Conservation (phyloP, 2,113 vertebrate genomes). For the Mastomys natalensis region DNA sequence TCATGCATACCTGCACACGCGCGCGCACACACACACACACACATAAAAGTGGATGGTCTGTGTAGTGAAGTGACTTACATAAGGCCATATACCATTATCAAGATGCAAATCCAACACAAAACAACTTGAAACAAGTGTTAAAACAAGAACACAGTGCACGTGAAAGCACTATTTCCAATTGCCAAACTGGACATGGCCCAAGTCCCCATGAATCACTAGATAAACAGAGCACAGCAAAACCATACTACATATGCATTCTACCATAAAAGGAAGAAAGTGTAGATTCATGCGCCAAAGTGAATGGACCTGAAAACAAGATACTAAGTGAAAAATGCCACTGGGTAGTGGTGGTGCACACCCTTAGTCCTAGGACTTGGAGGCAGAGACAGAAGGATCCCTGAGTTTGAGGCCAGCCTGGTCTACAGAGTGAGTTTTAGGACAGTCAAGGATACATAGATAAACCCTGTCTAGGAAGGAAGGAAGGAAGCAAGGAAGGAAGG, state of each 20-base stretch:
- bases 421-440: background rate
- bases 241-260: background rate
- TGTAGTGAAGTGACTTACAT: background rate
- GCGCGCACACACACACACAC: background rate
- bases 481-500: background rate
- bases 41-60: background rate
- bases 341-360: background rate
- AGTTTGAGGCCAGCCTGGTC: background rate
- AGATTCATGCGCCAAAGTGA: background rate
- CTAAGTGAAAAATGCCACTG: background rate
- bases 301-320: background rate
- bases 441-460: background rate
- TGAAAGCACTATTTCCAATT: background rate
- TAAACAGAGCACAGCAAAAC: background rate
- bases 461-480: background rate
- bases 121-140: background rate
- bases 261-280: background rate
- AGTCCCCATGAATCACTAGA: background rate
- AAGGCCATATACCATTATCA: constrained; percentile 39
- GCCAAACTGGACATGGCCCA: background rate
- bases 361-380: background rate
- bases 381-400: background rate
- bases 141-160: background rate
- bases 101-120: background rate
- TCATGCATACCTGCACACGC: too few relatives aligned